phyloP scores from a whole-genome alignment of 1,140 invertebrate species.

The Penaeus chinensis region DNA sequence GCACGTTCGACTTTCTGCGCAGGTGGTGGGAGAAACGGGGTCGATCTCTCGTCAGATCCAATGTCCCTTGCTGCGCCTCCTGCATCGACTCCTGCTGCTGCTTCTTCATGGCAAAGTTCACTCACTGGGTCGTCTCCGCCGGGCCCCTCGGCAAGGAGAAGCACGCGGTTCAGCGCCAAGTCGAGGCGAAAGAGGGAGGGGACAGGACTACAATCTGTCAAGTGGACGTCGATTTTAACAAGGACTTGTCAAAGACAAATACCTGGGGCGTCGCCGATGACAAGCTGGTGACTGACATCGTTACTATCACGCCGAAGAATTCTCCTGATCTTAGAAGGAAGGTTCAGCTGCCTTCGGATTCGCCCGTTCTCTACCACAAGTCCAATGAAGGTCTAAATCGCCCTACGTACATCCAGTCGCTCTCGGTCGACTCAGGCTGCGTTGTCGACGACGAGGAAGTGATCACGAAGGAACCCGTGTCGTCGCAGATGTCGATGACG shows the following conservation, averaged over 20 bases:
- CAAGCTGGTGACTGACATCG: slow-evolving; percentile 55
- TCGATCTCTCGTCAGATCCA: not conserved
- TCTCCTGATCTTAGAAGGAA: slow-evolving; percentile 54
- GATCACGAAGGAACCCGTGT: not conserved
- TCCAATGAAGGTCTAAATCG: slow-evolving; percentile 48
- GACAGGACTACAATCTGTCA: slow-evolving; percentile 47
- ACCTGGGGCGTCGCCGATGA: slow-evolving; percentile 61
- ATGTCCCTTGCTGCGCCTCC: slow-evolving; percentile 1
- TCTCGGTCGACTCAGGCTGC: slow-evolving; percentile 59
- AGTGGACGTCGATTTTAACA: slow-evolving; percentile 52
- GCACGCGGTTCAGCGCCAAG: not conserved
- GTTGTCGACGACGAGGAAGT: slow-evolving; percentile 54
- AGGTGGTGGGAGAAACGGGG: not conserved
- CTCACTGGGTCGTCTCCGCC: slow-evolving; percentile 35
- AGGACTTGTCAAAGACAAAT: slow-evolving; percentile 18
- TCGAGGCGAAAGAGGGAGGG: slow-evolving; percentile 23
- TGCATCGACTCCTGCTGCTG: slow-evolving; percentile 50
- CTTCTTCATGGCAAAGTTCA: slow-evolving; percentile 30
- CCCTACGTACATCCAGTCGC: slow-evolving; percentile 52
- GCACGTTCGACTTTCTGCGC: no score
- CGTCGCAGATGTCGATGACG: slow-evolving; percentile 55
- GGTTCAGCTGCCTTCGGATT: slow-evolving; percentile 53
- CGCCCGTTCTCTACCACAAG: slow-evolving; percentile 49
- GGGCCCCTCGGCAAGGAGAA: slow-evolving; percentile 10
- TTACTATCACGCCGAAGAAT: slow-evolving; percentile 54